Base-by-base conservation (phyloP, 2,888 invertebrate species). In the Proisotoma minuta region DNA sequence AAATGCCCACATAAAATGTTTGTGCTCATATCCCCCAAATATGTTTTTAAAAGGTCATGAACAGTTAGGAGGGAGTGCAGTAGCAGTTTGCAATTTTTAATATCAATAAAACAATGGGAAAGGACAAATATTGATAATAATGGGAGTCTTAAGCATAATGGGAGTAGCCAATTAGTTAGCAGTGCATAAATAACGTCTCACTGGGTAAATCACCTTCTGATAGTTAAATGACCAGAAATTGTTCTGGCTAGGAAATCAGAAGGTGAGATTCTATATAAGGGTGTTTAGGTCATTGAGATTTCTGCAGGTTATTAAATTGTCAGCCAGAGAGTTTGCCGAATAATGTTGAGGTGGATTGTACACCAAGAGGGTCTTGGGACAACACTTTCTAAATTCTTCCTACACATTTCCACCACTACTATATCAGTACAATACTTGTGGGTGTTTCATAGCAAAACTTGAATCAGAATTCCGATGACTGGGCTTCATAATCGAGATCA, bases 231-330 rank as follows among this genome's bases (percentile, higher is more conserved):
- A 59, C 34, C 50, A 39, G 49, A 23, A 39, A 50, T 59, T 57
- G 5, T 15, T 27, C 49, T 22, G 5, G 8, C 43, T 43, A 56
- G 56, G 27, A 56, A 74, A 59, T 40, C 34, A 40, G 54, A 57
- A 63, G 60, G 62, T 53, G 60, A 60, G 18, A 60, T 58, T 66
- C 66, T 60, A 57, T 60, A 63, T 43, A 63, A 58, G 66, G 66
- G 58, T 60, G 66, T 66, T 34, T 66, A 60, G 66, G 66, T 66
- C 66, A 63, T 63, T 63, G 66, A 66, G 66, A 66, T 63, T 62
- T 66, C 56, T 43, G 39, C 43, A 56, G 56, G 43, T 56, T 56
- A 43, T 56, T 43, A 43, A 56, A 56, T 43, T 18, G 43, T 8
- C 47, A 43, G 27, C 15, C 28, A 10, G 20, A 5, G 26, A 51